Conservation (phyloP, 2,113 vertebrate genomes). For the Bungarus multicinctus region DNA sequence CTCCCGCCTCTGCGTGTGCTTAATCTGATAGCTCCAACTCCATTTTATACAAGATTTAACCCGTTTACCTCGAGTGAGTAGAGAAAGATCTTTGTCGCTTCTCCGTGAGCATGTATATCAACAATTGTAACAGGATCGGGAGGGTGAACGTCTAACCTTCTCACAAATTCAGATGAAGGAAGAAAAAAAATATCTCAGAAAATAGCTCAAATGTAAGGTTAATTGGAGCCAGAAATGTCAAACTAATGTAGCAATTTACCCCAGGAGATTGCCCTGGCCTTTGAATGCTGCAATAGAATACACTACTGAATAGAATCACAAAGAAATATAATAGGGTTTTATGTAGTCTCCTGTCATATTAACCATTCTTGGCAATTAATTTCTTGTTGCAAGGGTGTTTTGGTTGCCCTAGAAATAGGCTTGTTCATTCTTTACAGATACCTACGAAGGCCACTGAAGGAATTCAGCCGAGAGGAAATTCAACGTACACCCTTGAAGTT, state of each 20-base stretch:
- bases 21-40: not conserved
- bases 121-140: conserved; percentile 60
- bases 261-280: conserved; percentile 81
- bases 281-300: conserved; percentile 72
- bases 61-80: conserved; percentile 30
- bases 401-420: conserved; percentile 67
- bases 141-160: conserved; percentile 68
- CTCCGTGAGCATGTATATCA: conserved; percentile 56
- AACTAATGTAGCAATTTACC: conserved; percentile 83
- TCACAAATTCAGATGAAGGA: conserved; percentile 57
- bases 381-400: conserved; percentile 79
- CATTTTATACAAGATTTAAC: not conserved
- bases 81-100: conserved; percentile 48
- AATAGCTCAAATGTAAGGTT: conserved; percentile 85
- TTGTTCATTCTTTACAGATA: conserved; percentile 71
- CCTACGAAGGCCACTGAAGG: conserved; percentile 61
- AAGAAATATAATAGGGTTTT: conserved; percentile 74
- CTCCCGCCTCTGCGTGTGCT: not conserved
- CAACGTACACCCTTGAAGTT: not conserved
- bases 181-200: conserved; percentile 64
- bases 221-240: conserved; percentile 89
- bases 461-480: conserved; percentile 55
- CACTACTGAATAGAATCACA: conserved; percentile 69
- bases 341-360: conserved; percentile 82
- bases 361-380: conserved; percentile 80